These are phyloP conservation scores for Cygnus buccinator DNA, from an alignment of 2,113 vertebrate genomes.

Conservation along the genomic window DNA sequence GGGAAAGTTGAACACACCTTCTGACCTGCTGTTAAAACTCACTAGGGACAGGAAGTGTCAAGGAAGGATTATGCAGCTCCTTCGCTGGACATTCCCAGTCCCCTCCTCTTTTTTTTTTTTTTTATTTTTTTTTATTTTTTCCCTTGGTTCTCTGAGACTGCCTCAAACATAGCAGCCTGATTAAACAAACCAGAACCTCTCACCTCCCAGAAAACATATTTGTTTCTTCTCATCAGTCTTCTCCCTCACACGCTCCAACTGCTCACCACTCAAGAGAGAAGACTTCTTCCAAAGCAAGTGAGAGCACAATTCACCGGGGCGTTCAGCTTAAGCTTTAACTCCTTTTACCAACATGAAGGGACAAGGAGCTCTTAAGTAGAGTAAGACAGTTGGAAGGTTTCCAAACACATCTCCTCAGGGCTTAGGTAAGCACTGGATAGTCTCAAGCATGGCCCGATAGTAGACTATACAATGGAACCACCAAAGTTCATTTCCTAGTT, in stretches of 20 bases:
- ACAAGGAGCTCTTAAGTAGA: not conserved
- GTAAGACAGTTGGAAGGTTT: not conserved
- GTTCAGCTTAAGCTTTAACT: not conserved
- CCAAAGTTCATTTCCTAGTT: not conserved
- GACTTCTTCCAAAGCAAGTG: not conserved
- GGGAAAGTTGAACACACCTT: not conserved
- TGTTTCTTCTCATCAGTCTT: not conserved
- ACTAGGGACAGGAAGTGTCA: not conserved
- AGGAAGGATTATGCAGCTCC: not conserved
- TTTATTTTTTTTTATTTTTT: too few species aligned
- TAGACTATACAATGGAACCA: not conserved
- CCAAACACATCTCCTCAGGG: not conserved
- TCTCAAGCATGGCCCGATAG: not conserved
- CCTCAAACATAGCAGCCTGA: too few species aligned
- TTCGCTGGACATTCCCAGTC: not conserved
- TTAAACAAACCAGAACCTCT: not conserved
- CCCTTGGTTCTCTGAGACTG: not conserved
- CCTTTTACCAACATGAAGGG: not conserved
- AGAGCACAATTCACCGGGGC: not conserved
- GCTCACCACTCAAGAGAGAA: not conserved
- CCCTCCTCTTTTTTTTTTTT: too few species aligned
- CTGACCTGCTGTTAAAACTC: not conserved
- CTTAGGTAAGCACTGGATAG: not conserved
- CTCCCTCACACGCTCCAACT: not conserved
- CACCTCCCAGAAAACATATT: not conserved